Base-by-base conservation (phyloP, 2,113 vertebrate species). In the Callorhinus ursinus region DNA sequence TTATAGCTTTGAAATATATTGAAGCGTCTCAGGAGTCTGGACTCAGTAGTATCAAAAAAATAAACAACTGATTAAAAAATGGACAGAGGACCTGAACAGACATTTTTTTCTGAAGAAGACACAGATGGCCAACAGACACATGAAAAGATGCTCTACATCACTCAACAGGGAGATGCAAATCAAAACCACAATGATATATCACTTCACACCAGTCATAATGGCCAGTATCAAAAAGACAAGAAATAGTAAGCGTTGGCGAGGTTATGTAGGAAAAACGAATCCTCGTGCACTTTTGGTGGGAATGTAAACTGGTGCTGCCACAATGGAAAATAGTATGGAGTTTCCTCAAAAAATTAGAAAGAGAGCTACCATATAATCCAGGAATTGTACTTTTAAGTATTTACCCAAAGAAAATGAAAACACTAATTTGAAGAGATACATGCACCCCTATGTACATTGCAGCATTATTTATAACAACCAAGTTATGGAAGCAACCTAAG, bases 1-100 rank as follows among this genome's bases (percentile, higher is more conserved):
- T 83, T 76, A 65, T 74, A 55, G 61, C 72, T 97, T 93, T 93
- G 21, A 21, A 95, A 69, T 76, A 82, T 82, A 72, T 42, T 74
- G 53, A 94, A 86, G 67, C 18, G 16, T 67, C 49, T 96, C 79
- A 63, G 22, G 72, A 95, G 83, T 95, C 81, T 85, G 28, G 46
- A 55, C 13, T 65, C 77, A 96, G 21, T 22, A 39, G 19, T 72
- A 72, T 12, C 19, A 39, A 36, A 36, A 67, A 72, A 69, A 36
- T 33, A 69, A 71, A 67, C 14, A 67, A 72, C 11, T 36, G 69
- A 39, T 72, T 72, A 72, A 39, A 39, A 72, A 24, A 72, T 72
- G 69, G 69, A 72, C 36, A 39, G 21, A 39, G 21, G 69, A 72
- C 10, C 69, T 22, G n/a, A 71, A 36, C 39, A 39, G 36, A 72